Evolutionary conservation across 2,113 vertebrate genomes (phyloP), one percentile per base, ranked within the genome.

Genomic region (Hassar affinis): DNA sequence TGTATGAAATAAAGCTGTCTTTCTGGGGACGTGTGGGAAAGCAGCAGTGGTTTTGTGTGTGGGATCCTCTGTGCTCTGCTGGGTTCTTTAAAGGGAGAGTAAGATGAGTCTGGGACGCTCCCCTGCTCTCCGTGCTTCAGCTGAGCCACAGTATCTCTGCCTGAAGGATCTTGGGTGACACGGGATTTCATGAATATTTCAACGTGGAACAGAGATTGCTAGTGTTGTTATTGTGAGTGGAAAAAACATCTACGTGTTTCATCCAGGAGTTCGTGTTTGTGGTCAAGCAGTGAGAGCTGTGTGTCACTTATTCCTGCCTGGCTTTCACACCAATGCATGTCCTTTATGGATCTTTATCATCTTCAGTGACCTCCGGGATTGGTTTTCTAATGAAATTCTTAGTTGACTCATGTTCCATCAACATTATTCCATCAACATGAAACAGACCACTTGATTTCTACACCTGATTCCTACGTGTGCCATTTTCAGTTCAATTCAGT

Each of bases 141-240:
- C 20, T 38, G 45, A 12, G 71, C 38, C 6, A 42, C 38, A 42
- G 17, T 38, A 33, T n/a, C 68, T 35, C 10, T 74, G 38, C 33
- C 61, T 57, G 77, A 49, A 4, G 33, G 77, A 74, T 62, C 83
- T 74, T 84, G 66, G 56, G 77, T 84, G 74, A 54, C 83, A 42
- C 62, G 25, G 56, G 30, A 61, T 61, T 79, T 80, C 77, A 84
- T 84, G 11, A 79, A 84, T 80, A 72, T 79, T 84, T 79, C 18
- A 84, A 8, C 18, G 5, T 38, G 77, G 83, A 72, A 62, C 83
- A 42, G 25, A n/a, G 59, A 57, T 78, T 79, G 49, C 2, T 51
- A 51, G 49, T 38, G 35, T 8, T 83, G 69, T 78, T 56, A 15
- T 78, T 47, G 61, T 6, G 59, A 30, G 62, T 17, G 18, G 20